Percentiles rank a stretch among this genome's conserved stretches.
These are phyloP conservation scores for Betta splendens DNA, from an alignment of 2,797 vertebrate species.

Conservation along the genomic window DNA sequence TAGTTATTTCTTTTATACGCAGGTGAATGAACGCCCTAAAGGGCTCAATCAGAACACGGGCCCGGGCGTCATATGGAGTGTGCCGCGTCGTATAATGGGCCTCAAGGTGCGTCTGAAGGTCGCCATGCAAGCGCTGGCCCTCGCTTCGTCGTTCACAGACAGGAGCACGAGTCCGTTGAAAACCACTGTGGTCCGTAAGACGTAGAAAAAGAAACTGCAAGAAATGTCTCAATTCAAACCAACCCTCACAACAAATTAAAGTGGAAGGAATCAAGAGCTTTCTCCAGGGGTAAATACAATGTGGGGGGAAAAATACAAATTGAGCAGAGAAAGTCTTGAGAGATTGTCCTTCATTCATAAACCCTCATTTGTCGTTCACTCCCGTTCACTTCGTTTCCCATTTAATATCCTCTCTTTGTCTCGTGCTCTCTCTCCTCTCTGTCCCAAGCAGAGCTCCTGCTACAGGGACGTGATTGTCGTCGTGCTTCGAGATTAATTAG, in stretches of 20 bases:
- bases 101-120: slow-evolving; percentile 60
- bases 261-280: slow-evolving; percentile 65
- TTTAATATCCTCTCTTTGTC: slow-evolving; percentile 57
- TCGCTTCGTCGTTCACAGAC: slow-evolving; percentile 65
- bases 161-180: slow-evolving; percentile 53
- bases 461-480: slow-evolving; percentile 83
- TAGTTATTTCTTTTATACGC: slow-evolving; percentile 39
- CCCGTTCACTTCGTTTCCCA: slow-evolving; percentile 65
- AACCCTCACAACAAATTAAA: slow-evolving; percentile 76
- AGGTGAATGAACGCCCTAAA: slow-evolving; percentile 42
- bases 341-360: slow-evolving; percentile 73
- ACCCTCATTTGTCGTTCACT: slow-evolving; percentile 40
- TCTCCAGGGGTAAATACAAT: slow-evolving; percentile 60
- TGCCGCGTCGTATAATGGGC: slow-evolving; percentile 43
- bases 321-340: slow-evolving; percentile 71
- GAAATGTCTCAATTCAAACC: slow-evolving; percentile 76
- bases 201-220: slow-evolving; percentile 63
- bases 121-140: slow-evolving; percentile 42
- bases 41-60: slow-evolving; percentile 38
- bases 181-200: slow-evolving; percentile 55
- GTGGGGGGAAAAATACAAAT: slow-evolving; percentile 49
- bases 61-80: slow-evolving; percentile 39
- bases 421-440: slow-evolving; percentile 52
- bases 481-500: slow-evolving; percentile 75
- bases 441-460: slow-evolving; percentile 56